Evolutionary conservation across 2,888 invertebrate species (phyloP).

Genomic region (Xanthostigma xanthostigma): DNA sequence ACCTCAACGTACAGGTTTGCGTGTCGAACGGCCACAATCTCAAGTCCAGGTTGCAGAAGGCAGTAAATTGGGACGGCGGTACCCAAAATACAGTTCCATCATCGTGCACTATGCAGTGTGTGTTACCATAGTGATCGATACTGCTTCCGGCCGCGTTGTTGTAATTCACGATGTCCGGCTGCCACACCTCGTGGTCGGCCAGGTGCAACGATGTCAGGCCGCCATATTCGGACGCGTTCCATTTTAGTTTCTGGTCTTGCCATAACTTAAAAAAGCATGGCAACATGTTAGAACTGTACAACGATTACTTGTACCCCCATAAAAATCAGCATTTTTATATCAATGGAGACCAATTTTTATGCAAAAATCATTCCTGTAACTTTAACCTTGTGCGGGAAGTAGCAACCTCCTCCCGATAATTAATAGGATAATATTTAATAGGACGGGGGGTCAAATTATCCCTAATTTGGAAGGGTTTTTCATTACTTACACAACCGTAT

Average conservation of each 20-base stretch:
- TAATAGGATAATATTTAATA: too few species aligned
- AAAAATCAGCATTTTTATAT: too few species aligned
- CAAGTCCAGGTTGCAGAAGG: constrained; percentile 49
- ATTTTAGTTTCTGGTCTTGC: constrained; percentile 56
- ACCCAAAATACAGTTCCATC: constrained; percentile 46
- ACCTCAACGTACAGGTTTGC: constrained; percentile 47
- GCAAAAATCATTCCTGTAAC: too few species aligned
- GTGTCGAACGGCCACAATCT: constrained; percentile 60
- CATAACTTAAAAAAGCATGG: constrained; percentile 39
- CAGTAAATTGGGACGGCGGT: constrained; percentile 49
- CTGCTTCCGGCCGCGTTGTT: constrained; percentile 49
- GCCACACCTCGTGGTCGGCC: constrained; percentile 61
- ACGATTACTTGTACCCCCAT: too few species aligned
- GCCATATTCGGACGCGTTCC: constrained; percentile 53
- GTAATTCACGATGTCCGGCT: constrained; percentile 56
- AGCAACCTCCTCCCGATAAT: too few species aligned
- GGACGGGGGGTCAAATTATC: too few species aligned
- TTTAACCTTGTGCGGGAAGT: too few species aligned
- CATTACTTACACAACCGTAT: too few species aligned
- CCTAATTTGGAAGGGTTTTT: too few species aligned
- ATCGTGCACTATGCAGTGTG: constrained; percentile 32
- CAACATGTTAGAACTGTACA: too few species aligned
- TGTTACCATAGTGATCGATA: constrained; percentile 42
- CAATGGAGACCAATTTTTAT: too few species aligned
- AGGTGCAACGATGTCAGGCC: constrained; percentile 43